Conservation (phyloP, 2,888 invertebrate species). For the Chalcosyrphus nemorum region DNA sequence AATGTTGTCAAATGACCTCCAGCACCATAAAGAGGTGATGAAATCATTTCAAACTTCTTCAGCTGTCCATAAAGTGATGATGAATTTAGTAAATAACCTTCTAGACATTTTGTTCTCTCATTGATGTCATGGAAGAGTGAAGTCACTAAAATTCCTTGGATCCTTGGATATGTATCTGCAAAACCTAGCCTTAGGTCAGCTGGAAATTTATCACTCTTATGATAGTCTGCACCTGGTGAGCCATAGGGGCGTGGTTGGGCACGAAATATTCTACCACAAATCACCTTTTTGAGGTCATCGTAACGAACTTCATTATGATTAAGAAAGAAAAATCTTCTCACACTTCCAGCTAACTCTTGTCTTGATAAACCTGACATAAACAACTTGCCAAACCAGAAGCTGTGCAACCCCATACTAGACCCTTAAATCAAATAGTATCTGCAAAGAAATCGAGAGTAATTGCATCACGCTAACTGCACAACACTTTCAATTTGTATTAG, state of each 20-base stretch:
- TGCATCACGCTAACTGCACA: conserved; percentile 36
- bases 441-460: conserved; percentile 53
- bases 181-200: not conserved
- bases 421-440: not conserved
- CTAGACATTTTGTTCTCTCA: not conserved
- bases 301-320: too few species aligned
- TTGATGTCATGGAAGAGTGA: not conserved
- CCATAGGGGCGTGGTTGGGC: too few species aligned
- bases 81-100: not conserved
- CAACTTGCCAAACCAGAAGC: not conserved
- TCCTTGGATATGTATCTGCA: not conserved
- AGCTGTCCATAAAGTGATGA: not conserved
- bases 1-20: too few species aligned
- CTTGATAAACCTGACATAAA: not conserved
- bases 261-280: not conserved
- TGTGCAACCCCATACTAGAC: not conserved
- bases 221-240: too few species aligned
- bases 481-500: conserved; percentile 34
- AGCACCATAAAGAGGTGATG: not conserved
- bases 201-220: too few species aligned
- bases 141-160: not conserved
- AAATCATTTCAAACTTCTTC: not conserved
- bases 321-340: not conserved
- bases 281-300: too few species aligned
- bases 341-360: too few species aligned